Evolutionary conservation across 1,140 invertebrate species (phyloP), one percentile per base, ranked within the genome.

Genomic region (Drosophila ironensis): DNA sequence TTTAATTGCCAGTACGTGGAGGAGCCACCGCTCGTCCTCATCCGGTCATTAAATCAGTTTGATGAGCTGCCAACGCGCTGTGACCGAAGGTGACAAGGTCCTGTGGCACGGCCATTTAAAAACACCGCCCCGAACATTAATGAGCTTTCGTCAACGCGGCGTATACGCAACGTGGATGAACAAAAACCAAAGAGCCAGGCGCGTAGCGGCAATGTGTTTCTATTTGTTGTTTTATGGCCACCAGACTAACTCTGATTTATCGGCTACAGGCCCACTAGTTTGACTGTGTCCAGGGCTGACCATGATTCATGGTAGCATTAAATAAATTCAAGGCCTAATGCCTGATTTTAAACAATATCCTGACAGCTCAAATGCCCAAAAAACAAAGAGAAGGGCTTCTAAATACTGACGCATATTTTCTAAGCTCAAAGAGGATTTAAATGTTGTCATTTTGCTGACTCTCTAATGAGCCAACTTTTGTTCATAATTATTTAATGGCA

Each of bases 1-100:
- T 84, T 73, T 84, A 82, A 84, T 77, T 69, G 51, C 68, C 30
- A 38, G 77, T 20, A 47, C 48, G 50, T 61, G 41, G 40, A 2
- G 11, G 40, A 11, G 33, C 17, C 16, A 35, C 53, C 17, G 14
- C 17, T 47, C 30, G 48, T 44, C 42, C n/a, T 22, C 60, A 52
- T 44, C 35, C 12, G 42, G 30, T 41, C 78, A 69, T 72, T 72
- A 77, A 81, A 82, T 72, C 72, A 64, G 52, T 46, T 48, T 77
- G 72, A 64, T 56, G 61, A 77, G 56, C 56, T 47, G 57, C 25
- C 60, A 48, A 28, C 17, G 17, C 38, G 28, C 38, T n/a, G 22
- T n/a, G n/a, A n/a, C n/a, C n/a, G n/a, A n/a, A n/a, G n/a, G n/a
- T n/a, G n/a, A n/a, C n/a, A n/a, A n/a, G 30, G 53, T 59, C 30